Evolutionary conservation across 1,140 invertebrate species (phyloP), one percentile per base, ranked within the genome.

Genomic region (Triops longicaudatus): DNA sequence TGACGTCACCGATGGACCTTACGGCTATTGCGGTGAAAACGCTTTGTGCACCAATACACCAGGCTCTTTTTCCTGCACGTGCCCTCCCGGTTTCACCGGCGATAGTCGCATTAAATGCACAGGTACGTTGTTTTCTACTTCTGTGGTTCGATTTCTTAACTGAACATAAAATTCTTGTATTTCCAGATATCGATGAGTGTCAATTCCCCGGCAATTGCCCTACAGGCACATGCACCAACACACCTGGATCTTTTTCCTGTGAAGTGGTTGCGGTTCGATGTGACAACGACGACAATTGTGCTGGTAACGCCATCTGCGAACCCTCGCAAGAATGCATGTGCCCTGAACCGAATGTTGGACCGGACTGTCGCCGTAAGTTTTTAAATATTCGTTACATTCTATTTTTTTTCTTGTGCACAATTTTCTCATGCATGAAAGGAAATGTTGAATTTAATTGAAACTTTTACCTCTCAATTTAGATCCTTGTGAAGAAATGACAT

Each of bases 221-320:
- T 10, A 81, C 87, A 14, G 91, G 92, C 26, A 93, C 94, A 4
- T 97, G 95, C 82, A 85, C 87, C 0, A 97, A 97, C 83, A 85
- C 86, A 41, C 87, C 89, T 17, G 94, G 95, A 11, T 89, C 90
- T 14, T 95, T 90, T 82, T 86, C 84, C 14, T 98, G 95, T 81
- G 83, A 87, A 76, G 89, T 91, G 14, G 91, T 91, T 81, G 89
- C 94, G 75, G 89, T 94, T 1, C 91, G 89, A 14, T 96, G 94
- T 81, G 86, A 87, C 42, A 82, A 82, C 5, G 89, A 93, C 80
- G 87, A 87, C 72, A 91, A 95, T 78, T 97, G 94, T 84, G 93
- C 93, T 27, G 93, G 93, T 80, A 96, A 96, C 86, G 89, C 93
- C n/a, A 87, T 94, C 80, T 96, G 94, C 81, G 91, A 94, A 81